Evolutionary conservation across 2,888 invertebrate genomes (phyloP), one percentile per base, ranked within the genome.

Genomic region (Drosophila monieri): DNA sequence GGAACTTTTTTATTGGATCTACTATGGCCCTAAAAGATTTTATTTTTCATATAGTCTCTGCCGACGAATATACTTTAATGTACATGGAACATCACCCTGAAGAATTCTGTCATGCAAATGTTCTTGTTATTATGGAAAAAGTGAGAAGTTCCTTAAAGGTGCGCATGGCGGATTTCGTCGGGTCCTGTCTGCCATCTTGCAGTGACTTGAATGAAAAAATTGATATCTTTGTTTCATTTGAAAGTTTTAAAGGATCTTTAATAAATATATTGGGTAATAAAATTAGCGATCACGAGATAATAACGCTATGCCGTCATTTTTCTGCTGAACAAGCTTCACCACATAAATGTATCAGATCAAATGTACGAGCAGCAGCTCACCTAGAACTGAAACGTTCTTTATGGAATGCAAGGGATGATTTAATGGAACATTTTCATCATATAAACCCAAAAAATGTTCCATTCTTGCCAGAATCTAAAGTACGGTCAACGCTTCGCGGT

Each of bases 1-100:
- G 94, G 75, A 96, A 98, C 89, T 95, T 98, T 92, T 97, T 95
- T 92, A 93, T 98, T 37, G 98, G 98, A 5, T 95, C 96, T 15
- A 94, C 94, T 44, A 88, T 98, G 56, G 94, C 94, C 32, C 93
- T 98, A 35, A 95, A 95, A 88, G 94, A 94, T 66, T 97, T 96
- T 83, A 91, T 94, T 49, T 98, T 98, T 90, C 92, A 95, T 47
- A 92, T 98, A 30, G 93, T 94, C 0, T 94, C 95, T 3, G 97
- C 97, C 1, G 98, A 98, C 89, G 95, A 96, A 86, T 98, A 96
- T 88, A 96, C 97, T 0, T 91, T 97, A 43, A 93, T 95, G 55
- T 98, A 96, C 86, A 95, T 98, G 97, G 98, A 98, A 90, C 89
- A 95, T 10, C 93, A 97, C 90, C 92, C 94, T 52, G 92, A 94